Base-by-base conservation (phyloP, 2,888 invertebrate species). In the Nowickia ferox region DNA sequence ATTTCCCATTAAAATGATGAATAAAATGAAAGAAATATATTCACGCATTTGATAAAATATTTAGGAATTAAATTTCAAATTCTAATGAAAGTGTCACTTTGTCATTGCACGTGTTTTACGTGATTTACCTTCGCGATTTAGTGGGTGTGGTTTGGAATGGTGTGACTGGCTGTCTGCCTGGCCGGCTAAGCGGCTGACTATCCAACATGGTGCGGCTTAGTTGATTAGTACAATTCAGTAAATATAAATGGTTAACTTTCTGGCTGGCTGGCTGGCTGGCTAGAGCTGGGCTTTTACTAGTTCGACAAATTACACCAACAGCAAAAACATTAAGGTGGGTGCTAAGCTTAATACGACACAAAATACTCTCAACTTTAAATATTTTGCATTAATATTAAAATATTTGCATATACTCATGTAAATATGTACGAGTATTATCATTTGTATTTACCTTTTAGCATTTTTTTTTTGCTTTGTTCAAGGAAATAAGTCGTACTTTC, bases 71-170 rank as follows among this genome's bases (percentile, higher is more conserved):
- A 76, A 86, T 83, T 86, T 83, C 74, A 72, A 86, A 86, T 86
- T 87, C 87, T 76, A 86, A 84, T 77, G 88, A 88, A 87, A 88
- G 87, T 86, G 87, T 86, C 84, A 83, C 76, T 86, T 85, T 78
- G 78, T 66, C 82, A 71, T 59, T 84, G 87, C 87, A 87, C 87
- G 88, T 88, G 88, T 87, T 83, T 79, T 85, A 87, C 88, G 87
- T 88, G 88, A 87, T 86, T 82, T 72, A 86, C 83, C 55, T 88
- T 22, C 66, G 55, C 79, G 85, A 87, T 86, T n/a, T 72, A 86
- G 88, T 84, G 87, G 88, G 87, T 88, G 88, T 87, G 88, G 87
- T 84, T 65, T 76, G 59, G 61, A 42, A 65, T 78, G 61, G 74
- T 22, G 51, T 48, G 72, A 57, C 53, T 75, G 82, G 30, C 71